phyloP scores from a whole-genome alignment of 2,797 vertebrate genomes.

The Todus mexicanus region DNA sequence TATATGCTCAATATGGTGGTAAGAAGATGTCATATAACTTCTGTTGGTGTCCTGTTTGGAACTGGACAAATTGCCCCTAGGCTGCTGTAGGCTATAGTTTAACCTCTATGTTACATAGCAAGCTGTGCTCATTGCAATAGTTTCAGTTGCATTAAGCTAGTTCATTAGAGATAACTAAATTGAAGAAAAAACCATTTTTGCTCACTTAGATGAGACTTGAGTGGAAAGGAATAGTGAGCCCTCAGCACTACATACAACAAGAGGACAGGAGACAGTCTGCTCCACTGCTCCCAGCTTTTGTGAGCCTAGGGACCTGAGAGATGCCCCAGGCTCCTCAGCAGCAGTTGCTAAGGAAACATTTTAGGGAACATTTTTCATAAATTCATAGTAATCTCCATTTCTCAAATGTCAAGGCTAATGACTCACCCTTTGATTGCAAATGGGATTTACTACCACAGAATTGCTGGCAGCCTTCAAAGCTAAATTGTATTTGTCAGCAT shows the following conservation, averaged over 20 bases:
- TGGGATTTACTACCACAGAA: slow-evolving; percentile 74
- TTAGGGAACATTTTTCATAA: slow-evolving; percentile 71
- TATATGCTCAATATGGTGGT: background rate
- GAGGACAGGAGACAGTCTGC: slow-evolving; percentile 25
- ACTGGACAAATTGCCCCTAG: background rate
- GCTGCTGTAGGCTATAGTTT: background rate
- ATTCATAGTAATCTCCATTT: slow-evolving; percentile 72
- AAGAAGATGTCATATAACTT: background rate
- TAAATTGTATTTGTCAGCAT: slow-evolving; percentile 75
- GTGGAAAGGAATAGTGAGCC: background rate
- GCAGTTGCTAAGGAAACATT: slow-evolving; percentile 76
- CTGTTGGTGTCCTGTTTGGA: background rate
- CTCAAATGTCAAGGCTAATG: slow-evolving; percentile 72
- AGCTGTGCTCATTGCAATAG: background rate
- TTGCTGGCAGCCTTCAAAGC: slow-evolving; percentile 74
- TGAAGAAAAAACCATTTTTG: background rate
- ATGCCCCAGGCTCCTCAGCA: slow-evolving; percentile 62
- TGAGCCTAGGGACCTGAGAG: slow-evolving; percentile 57
- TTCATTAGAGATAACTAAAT: background rate
- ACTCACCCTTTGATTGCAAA: slow-evolving; percentile 73
- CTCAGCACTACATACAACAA: background rate
- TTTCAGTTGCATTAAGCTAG: background rate
- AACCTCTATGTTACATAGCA: background rate
- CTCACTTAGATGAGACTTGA: background rate
- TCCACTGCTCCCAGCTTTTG: background rate